Evolutionary conservation across 1,140 invertebrate species (phyloP).

Genomic region (Battus philenor): DNA sequence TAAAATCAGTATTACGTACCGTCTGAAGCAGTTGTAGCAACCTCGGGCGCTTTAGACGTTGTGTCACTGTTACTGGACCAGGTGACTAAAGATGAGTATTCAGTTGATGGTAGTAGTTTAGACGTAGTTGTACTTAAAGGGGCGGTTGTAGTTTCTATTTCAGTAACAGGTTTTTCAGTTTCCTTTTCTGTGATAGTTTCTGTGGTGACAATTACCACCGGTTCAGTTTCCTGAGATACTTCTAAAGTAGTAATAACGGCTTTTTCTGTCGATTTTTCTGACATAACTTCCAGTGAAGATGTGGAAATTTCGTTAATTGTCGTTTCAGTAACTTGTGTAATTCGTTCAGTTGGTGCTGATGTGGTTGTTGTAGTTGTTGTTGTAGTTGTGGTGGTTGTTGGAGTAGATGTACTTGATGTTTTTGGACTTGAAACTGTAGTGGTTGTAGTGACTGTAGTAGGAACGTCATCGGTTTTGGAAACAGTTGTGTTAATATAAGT

Average conservation of each 20-base stretch:
- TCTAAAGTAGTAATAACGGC: conserved; percentile 22
- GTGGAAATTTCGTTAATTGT: conserved; percentile 9
- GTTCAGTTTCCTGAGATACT: conserved; percentile 18
- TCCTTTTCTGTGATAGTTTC: conserved; percentile 36
- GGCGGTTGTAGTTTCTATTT: conserved; percentile 25
- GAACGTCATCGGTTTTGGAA: conserved; percentile 33
- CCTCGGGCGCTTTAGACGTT: conserved; percentile 45
- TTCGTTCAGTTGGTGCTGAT: conserved; percentile 33
- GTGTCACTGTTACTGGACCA: conserved; percentile 78
- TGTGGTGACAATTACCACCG: conserved; percentile 11
- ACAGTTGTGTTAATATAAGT: conserved; percentile 68
- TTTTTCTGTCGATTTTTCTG: conserved; percentile 29
- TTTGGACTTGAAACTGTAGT: conserved; percentile 22
- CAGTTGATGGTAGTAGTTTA: conserved; percentile 37
- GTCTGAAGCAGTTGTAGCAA: conserved; percentile 31
- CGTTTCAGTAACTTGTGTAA: conserved; percentile 28
- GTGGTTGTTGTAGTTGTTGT: conserved; percentile 28
- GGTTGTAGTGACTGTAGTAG: conserved; percentile 29
- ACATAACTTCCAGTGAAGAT: conserved; percentile 21
- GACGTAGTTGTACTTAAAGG: conserved; percentile 35
- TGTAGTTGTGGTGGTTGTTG: conserved; percentile 24
- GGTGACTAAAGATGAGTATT: conserved; percentile 73
- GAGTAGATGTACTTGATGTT: conserved; percentile 25
- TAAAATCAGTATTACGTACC: conserved; percentile 36
- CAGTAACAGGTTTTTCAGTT: conserved; percentile 26